A percentile compares a stretch with the other conserved stretches of the same genome.
Conservation (phyloP, 1,140 invertebrate species). For the Ostrea edulis region DNA sequence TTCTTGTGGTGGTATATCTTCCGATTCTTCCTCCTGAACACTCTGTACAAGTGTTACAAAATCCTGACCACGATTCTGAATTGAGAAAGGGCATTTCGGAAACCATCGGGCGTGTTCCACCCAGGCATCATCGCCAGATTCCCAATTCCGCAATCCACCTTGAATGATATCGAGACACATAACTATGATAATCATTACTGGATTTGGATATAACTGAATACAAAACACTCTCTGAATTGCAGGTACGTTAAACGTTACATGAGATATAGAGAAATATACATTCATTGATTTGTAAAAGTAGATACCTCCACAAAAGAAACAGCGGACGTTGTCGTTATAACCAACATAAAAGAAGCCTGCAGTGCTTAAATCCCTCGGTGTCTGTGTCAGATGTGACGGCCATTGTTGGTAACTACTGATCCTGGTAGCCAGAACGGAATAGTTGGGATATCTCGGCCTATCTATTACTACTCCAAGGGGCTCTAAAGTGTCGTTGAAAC, state of each 20-base stretch:
- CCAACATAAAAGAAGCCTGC: conserved; percentile 44
- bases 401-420: conserved; percentile 28
- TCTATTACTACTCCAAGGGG: conserved; percentile 14
- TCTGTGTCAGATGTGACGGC: neutral
- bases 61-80: neutral
- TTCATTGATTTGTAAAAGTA: no score
- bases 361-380: neutral
- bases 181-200: neutral
- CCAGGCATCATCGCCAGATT: conserved; percentile 64
- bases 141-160: conserved; percentile 62
- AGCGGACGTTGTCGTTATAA: neutral
- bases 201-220: neutral
- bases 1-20: neutral
- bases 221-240: neutral
- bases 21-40: neutral
- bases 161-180: neutral
- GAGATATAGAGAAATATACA: no score
- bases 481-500: neutral
- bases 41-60: conserved; percentile 4
- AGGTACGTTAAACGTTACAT: neutral
- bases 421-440: conserved; percentile 3
- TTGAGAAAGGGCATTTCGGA: conserved; percentile 54
- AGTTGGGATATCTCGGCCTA: neutral
- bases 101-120: conserved; percentile 67
- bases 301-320: conserved; percentile 28